Conservation (phyloP, 2,888 invertebrate species). For the Leucophora obtusa region DNA sequence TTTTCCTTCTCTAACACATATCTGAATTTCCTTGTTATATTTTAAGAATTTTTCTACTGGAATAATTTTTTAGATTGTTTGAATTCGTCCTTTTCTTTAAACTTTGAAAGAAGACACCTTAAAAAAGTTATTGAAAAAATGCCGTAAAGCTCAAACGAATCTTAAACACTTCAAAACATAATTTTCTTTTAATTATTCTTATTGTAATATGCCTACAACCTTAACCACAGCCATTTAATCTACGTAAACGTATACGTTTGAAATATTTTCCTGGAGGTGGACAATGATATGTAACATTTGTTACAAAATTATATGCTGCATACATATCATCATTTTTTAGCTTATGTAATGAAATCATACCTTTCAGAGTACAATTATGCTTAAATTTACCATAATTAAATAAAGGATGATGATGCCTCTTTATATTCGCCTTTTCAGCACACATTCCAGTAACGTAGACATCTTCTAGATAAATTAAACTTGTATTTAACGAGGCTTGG, state of each 20-base stretch:
- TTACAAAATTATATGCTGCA: slow-evolving; percentile 75
- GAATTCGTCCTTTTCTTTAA: no score
- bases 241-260: slow-evolving; percentile 70
- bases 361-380: slow-evolving; percentile 80
- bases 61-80: no score
- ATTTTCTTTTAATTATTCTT: background rate
- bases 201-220: background rate
- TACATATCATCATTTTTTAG: slow-evolving; percentile 80
- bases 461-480: slow-evolving; percentile 88
- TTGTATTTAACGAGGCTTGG: slow-evolving; percentile 83
- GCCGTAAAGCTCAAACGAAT: no score
- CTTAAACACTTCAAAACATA: background rate
- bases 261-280: slow-evolving; percentile 75
- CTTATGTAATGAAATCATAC: slow-evolving; percentile 81
- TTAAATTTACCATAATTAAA: slow-evolving; percentile 80
- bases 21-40: no score
- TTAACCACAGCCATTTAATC: slow-evolving; percentile 54
- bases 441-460: slow-evolving; percentile 89
- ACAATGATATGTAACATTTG: slow-evolving; percentile 74
- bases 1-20: no score
- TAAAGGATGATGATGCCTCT: slow-evolving; percentile 83
- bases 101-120: background rate
- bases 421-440: slow-evolving; percentile 81
- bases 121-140: background rate
- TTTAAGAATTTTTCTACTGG: no score